Evolutionary conservation across 2,888 invertebrate species (phyloP).

Genomic region (Cerastis leucographa): DNA sequence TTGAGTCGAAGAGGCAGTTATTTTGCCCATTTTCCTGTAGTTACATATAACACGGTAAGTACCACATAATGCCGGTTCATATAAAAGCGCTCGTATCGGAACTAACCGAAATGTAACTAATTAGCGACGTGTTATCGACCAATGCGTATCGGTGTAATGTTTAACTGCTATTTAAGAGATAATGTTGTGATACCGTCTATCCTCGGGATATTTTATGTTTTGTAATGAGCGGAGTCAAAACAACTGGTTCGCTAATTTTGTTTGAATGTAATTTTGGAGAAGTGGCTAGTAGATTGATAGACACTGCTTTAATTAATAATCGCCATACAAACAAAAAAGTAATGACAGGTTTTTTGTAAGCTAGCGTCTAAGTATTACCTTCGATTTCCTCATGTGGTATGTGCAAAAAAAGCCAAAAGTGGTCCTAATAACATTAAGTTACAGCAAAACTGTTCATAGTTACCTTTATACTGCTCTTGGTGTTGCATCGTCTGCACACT

Average conservation of each 20-base stretch:
- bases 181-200: conserved; percentile 31
- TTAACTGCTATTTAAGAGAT: conserved; percentile 34
- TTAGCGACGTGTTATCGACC: conserved; percentile 52
- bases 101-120: conserved; percentile 58
- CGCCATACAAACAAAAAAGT: not conserved
- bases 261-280: conserved; percentile 4
- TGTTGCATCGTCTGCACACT: conserved; percentile 94
- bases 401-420: not conserved
- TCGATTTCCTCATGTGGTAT: not conserved
- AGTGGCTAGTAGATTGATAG: not conserved
- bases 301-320: not conserved
- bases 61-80: conserved; percentile 29
- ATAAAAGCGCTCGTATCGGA: conserved; percentile 49
- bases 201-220: conserved; percentile 46
- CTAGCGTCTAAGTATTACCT: not conserved
- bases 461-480: conserved; percentile 92
- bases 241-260: not conserved
- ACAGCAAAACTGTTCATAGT: conserved; percentile 16
- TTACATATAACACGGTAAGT: conserved; percentile 42
- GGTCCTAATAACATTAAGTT: not conserved
- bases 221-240: conserved; percentile 25
- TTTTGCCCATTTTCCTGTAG: conserved; percentile 45
- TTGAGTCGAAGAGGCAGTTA: conserved; percentile 41
- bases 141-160: conserved; percentile 29
- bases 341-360: conserved; percentile 2